phyloP scores from a whole-genome alignment of 2,888 invertebrate species.

The Reticulitermes lucifugus region DNA sequence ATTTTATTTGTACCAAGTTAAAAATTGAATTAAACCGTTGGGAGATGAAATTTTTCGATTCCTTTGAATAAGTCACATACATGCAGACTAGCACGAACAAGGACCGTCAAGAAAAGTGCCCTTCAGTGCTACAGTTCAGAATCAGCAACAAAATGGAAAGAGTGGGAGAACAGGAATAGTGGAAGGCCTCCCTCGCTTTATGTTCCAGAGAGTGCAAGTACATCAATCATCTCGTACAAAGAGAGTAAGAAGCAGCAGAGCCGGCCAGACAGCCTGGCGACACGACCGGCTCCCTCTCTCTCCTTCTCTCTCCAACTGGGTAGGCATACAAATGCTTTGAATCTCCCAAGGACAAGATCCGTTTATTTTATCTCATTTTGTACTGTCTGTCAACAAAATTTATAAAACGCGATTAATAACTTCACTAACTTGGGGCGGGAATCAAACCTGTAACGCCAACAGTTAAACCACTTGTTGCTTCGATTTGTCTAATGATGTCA shows the following conservation, averaged over 20 bases:
- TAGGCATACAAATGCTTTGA: neutral
- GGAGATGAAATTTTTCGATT: neutral
- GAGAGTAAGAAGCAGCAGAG: neutral
- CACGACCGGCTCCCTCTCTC: neutral
- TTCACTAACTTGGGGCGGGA: neutral
- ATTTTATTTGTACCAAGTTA: no score
- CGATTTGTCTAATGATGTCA: no score
- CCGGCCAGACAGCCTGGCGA: conserved; percentile 34
- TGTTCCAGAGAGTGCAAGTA: conserved; percentile 6
- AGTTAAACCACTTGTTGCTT: neutral
- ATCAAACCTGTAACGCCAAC: neutral
- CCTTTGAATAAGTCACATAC: neutral
- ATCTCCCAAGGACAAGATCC: neutral
- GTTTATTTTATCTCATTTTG: neutral
- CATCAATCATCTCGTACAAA: conserved; percentile 25
- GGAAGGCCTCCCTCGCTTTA: neutral
- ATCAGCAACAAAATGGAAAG: neutral
- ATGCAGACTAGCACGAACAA: neutral
- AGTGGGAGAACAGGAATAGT: neutral
- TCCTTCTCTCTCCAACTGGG: neutral
- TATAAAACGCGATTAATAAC: no score
- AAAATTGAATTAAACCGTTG: neutral
- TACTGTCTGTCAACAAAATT: neutral
- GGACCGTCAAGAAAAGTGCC: neutral
- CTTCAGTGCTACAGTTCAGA: neutral